These are phyloP conservation scores for Ferrisia virgata DNA, from an alignment of 2,888 invertebrate species.

Conservation along the genomic window DNA sequence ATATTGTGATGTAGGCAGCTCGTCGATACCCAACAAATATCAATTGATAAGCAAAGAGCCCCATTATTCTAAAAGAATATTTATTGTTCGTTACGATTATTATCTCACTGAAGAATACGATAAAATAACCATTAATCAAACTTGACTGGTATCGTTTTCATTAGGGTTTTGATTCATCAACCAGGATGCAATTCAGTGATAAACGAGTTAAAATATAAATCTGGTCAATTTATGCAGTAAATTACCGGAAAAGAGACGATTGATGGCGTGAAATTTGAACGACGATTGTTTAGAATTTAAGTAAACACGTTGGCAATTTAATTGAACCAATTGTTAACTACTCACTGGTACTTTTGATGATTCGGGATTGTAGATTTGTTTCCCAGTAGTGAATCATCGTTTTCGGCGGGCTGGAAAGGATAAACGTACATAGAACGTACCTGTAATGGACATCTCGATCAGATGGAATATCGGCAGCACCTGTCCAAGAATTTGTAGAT, in stretches of 20 bases:
- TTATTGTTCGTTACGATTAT: too few relatives aligned
- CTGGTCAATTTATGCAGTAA: background rate
- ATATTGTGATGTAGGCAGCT: background rate
- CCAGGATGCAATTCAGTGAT: background rate
- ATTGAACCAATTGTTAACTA: background rate
- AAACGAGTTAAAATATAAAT: background rate
- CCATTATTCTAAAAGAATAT: background rate
- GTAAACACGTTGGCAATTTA: background rate
- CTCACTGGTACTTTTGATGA: conserved; percentile 53
- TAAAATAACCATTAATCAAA: too few relatives aligned
- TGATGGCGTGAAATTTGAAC: background rate
- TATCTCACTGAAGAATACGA: too few relatives aligned
- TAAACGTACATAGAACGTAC: conserved; percentile 58
- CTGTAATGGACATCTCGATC: conserved; percentile 69
- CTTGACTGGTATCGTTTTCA: background rate
- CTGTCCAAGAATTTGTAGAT: conserved; percentile 60
- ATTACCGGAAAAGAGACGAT: background rate
- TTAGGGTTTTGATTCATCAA: too few relatives aligned
- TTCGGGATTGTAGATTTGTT: conserved; percentile 67
- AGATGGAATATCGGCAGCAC: conserved; percentile 63
- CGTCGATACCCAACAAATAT: background rate
- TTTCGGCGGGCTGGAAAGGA: background rate
- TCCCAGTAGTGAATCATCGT: conserved; percentile 63
- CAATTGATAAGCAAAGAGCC: background rate
- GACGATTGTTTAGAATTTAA: background rate